phyloP scores from a whole-genome alignment of 2,113 vertebrate genomes.

The Oryzias javanicus region DNA sequence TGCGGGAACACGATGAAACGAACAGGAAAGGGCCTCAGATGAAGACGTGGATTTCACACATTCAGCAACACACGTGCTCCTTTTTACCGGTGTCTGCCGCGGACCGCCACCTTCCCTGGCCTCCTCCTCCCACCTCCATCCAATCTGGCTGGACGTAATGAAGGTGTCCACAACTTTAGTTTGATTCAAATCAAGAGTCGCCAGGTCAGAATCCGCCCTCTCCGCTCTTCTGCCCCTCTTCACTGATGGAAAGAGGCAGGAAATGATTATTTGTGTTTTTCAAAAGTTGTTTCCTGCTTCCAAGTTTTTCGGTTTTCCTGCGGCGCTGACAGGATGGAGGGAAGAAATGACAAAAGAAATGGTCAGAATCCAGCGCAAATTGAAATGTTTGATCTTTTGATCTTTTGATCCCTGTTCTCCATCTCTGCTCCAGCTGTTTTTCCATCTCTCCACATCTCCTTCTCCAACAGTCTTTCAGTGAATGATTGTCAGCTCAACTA shows the following conservation, averaged over 20 bases:
- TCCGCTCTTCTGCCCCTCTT: conserved; percentile 4
- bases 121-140: background rate
- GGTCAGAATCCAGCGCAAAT: background rate
- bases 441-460: background rate
- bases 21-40: background rate
- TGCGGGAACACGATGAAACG: background rate
- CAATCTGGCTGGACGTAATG: conserved; percentile 18
- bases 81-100: background rate
- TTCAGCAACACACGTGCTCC: background rate
- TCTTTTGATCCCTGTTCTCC: conserved; percentile 1
- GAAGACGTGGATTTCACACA: background rate
- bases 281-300: conserved; percentile 6
- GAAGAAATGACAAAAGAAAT: background rate
- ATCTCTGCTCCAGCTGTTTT: background rate
- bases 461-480: background rate
- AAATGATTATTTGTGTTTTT: conserved; percentile 17
- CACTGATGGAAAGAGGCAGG: conserved; percentile 2
- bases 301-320: conserved; percentile 4
- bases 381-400: conserved; percentile 3
- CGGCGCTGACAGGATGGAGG: background rate
- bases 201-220: background rate
- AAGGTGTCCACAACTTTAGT: conserved; percentile 38
- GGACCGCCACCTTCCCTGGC: no score
- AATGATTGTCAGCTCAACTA: background rate
- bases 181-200: conserved; percentile 31